These are phyloP conservation scores for Euwallacea fornicatus DNA, from an alignment of 1,140 invertebrate species.

Conservation along the genomic window DNA sequence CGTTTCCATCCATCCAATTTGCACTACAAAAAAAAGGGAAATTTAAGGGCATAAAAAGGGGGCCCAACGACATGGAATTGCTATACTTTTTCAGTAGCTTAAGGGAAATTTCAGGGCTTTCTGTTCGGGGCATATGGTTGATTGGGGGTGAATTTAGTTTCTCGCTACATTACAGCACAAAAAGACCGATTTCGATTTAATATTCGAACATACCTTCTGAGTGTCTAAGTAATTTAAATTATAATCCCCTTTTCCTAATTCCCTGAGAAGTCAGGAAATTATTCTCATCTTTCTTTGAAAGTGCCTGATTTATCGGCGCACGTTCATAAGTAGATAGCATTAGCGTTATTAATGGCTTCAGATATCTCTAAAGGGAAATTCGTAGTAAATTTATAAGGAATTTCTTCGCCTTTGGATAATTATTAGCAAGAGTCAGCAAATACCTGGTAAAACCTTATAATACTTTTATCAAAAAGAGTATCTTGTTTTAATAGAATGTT, in stretches of 20 bases:
- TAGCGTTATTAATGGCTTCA: neutral
- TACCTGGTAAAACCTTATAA: neutral
- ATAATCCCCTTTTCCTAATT: neutral
- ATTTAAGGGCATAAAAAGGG: conserved; percentile 21
- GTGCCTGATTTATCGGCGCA: no score
- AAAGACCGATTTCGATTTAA: neutral
- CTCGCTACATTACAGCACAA: neutral
- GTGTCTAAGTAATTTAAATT: neutral
- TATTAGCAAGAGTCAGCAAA: neutral
- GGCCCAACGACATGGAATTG: conserved; percentile 13
- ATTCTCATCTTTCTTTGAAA: neutral
- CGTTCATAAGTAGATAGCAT: neutral
- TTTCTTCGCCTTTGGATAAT: neutral
- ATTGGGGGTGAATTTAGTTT: neutral
- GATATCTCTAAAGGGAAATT: neutral
- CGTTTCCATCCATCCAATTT: conserved; percentile 32
- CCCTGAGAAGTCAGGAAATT: neutral
- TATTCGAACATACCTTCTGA: neutral
- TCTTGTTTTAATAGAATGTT: no score
- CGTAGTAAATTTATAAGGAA: neutral
- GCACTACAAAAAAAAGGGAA: conserved; percentile 25
- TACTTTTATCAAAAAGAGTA: no score
- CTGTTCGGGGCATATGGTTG: no score
- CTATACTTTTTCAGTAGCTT: conserved; percentile 18
- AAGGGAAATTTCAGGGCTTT: no score